Conservation (phyloP, 2,888 invertebrate genomes). For the Cryptophagus acutangulus region DNA sequence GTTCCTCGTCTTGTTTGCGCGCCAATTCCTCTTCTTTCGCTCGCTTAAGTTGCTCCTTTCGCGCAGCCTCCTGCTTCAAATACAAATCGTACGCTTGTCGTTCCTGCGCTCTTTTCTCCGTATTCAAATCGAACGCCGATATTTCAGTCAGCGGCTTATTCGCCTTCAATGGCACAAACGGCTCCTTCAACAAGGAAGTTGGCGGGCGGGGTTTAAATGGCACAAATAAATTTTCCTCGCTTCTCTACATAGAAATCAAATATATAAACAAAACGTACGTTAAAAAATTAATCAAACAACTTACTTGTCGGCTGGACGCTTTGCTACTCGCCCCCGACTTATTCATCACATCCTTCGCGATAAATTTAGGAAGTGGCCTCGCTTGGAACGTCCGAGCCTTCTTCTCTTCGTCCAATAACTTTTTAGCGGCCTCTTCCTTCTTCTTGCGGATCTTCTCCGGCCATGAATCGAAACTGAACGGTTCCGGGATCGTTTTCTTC, state of each 20-base stretch:
- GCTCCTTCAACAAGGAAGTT: slow-evolving; percentile 58
- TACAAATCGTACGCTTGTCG: slow-evolving; percentile 57
- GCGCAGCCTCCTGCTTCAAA: slow-evolving; percentile 53
- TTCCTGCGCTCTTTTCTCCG: slow-evolving; percentile 59
- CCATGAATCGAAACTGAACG: slow-evolving; percentile 67
- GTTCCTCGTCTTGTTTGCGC: slow-evolving; percentile 45
- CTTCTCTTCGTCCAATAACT: slow-evolving; percentile 54
- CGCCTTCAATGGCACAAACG: slow-evolving; percentile 58
- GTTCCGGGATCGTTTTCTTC: slow-evolving; percentile 39
- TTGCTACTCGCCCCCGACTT: not conserved
- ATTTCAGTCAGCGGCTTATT: slow-evolving; percentile 48
- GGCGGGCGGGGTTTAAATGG: slow-evolving; percentile 61
- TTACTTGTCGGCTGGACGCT: slow-evolving; percentile 7
- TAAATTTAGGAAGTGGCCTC: slow-evolving; percentile 57
- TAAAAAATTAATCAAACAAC: no score
- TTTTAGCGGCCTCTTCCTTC: slow-evolving; percentile 59
- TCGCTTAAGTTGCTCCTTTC: slow-evolving; percentile 9
- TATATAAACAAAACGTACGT: not conserved
- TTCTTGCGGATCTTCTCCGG: slow-evolving; percentile 55
- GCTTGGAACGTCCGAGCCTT: slow-evolving; percentile 65
- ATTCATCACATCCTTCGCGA: no score
- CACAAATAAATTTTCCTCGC: slow-evolving; percentile 35
- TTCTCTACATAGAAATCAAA: slow-evolving; percentile 38
- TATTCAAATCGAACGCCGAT: slow-evolving; percentile 58
- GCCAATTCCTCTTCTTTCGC: slow-evolving; percentile 46